A percentile compares a stretch with the other conserved stretches of the same genome.
phyloP scores from a whole-genome alignment of 2,797 vertebrate species.

The Hoplostethus atlanticus region DNA sequence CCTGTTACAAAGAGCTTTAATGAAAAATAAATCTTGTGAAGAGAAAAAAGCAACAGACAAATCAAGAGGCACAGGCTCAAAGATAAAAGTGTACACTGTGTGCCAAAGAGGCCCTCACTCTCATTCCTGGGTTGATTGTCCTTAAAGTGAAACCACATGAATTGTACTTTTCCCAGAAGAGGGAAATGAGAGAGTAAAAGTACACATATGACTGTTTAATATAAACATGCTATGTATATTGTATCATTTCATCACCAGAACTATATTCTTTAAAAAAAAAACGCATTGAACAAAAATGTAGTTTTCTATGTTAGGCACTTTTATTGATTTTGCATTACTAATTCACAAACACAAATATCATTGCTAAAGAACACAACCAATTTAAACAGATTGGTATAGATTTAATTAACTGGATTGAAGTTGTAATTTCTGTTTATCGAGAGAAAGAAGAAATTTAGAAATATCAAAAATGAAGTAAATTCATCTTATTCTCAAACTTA shows the following conservation, averaged over 20 bases:
- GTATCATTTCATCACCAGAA: neutral
- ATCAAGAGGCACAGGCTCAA: conserved; percentile 63
- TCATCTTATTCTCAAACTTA: conserved; percentile 34
- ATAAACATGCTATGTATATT: neutral
- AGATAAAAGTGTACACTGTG: conserved; percentile 71
- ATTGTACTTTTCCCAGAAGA: conserved; percentile 52
- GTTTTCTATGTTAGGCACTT: conserved; percentile 86
- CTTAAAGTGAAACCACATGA: conserved; percentile 85
- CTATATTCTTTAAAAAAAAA: conserved; percentile 23
- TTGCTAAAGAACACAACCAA: conserved; percentile 56
- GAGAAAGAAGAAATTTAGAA: conserved; percentile 13
- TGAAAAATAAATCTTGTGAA: conserved; percentile 78
- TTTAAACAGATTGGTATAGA: conserved; percentile 62
- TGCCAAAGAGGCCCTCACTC: conserved; percentile 70
- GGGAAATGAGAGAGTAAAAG: conserved; percentile 37
- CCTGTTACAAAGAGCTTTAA: conserved; percentile 66
- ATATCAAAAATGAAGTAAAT: conserved; percentile 14
- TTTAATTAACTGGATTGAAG: conserved; percentile 46
- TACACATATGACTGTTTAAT: conserved; percentile 11
- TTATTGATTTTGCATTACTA: conserved; percentile 84
- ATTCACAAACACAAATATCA: conserved; percentile 78
- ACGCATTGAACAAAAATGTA: conserved; percentile 26
- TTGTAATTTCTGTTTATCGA: conserved; percentile 4
- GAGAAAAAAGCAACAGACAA: conserved; percentile 66
- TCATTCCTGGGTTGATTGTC: conserved; percentile 83